Evolutionary conservation across 2,888 invertebrate species (phyloP).

Genomic region (Amorpha juglandis): DNA sequence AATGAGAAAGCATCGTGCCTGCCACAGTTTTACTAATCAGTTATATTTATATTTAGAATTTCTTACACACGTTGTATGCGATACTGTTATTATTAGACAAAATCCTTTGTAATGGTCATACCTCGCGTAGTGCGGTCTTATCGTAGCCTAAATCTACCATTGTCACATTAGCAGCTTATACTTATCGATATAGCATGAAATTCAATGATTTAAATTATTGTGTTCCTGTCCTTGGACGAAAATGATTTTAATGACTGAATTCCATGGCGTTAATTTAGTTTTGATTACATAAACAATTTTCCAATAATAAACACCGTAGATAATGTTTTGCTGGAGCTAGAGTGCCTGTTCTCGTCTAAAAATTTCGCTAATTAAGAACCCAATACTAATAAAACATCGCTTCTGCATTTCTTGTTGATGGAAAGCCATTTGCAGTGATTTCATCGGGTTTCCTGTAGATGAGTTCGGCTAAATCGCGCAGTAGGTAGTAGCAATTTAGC

Average conservation of each 20-base stretch:
- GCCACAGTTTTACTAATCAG: conserved; percentile 3
- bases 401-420: conserved; percentile 8
- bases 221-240: neutral
- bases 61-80: conserved; percentile 16
- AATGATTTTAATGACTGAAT: too few relatives aligned
- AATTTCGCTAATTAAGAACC: neutral
- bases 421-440: conserved; percentile 16
- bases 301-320: neutral
- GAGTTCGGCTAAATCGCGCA: conserved; percentile 19
- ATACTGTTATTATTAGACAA: conserved; percentile 20
- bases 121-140: neutral
- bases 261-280: conserved; percentile 1
- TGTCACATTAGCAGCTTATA: neutral
- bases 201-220: neutral
- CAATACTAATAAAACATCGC: neutral
- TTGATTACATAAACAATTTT: conserved; percentile 17
- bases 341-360: neutral
- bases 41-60: conserved; percentile 28
- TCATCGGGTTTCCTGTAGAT: conserved; percentile 14
- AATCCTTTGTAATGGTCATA: conserved; percentile 1
- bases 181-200: too few relatives aligned
- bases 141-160: neutral
- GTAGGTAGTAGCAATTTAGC: conserved; percentile 40
- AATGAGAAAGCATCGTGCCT: conserved; percentile 19
- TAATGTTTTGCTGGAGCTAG: neutral